Evolutionary conservation across 2,113 vertebrate species (phyloP), one percentile per base, ranked within the genome.

Genomic region (Cyanistes caeruleus): DNA sequence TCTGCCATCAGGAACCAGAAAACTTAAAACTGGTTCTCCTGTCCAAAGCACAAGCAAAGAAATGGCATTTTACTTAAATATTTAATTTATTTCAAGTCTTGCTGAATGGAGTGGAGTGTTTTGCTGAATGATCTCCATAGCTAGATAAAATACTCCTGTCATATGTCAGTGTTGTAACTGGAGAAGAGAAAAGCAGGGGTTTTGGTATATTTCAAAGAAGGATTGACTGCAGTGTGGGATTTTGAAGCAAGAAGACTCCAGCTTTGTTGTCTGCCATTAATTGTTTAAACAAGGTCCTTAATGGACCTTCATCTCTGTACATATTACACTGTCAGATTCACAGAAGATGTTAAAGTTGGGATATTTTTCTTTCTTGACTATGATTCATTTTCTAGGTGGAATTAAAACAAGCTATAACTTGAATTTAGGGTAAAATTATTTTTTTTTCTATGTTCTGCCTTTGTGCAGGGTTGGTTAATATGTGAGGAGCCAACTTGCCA

Each of bases 401-500:
- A 8, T 63, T 46, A 68, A 79, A 91, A 69, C 58, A 93, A 86
- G 8, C 27, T 78, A 2, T 28, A 53, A n/a, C 37, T 90, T 56
- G 44, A 60, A 69, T 64, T 89, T 22, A 63, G 41, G 25, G 44
- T 53, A n/a, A 89, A 79, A 49, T 92, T 23, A 0, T 56, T 6
- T 13, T 92, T 82, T 93, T 68, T 51, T 78, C 52, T 95, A 2
- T 15, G 19, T 58, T 51, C 53, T 95, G 44, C 83, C 23, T 91
- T 63, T 93, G 43, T 93, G 24, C 60, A 99, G 99, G 98, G 99
- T 56, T 99, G 99, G 99, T 97, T 99, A 83, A 96, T 99, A 79
- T 99, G 99, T n/a, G 99, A 99, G 95, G 99, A 99, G 84, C 99
- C 98, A 94, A 98, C 99, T 11, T 99, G 99, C 96, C 98, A 97